Percentiles rank a stretch among this genome's conserved stretches.
Conservation (phyloP, 2,888 invertebrate genomes). For the Synanthedon andrenaeformis region DNA sequence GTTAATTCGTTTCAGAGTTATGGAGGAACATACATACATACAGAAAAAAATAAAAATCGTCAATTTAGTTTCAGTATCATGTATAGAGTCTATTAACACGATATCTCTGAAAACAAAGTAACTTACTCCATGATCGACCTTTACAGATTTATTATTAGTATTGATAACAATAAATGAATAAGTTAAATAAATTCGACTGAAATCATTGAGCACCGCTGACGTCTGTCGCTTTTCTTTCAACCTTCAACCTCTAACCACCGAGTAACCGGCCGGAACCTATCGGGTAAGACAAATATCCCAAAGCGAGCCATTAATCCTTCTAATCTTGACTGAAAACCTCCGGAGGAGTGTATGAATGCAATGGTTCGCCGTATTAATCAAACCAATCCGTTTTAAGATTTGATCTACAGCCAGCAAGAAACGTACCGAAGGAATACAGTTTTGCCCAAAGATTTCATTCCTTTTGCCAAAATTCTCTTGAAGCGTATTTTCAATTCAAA, state of each 20-base stretch:
- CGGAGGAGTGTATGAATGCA: constrained; percentile 7
- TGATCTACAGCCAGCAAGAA: constrained; percentile 2
- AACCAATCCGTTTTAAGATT: not conserved
- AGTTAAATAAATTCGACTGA: too few relatives aligned
- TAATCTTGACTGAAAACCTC: constrained; percentile 57
- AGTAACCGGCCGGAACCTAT: constrained; percentile 22
- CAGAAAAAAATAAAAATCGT: too few relatives aligned
- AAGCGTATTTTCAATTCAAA: not conserved
- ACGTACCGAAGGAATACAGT: not conserved
- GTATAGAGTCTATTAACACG: too few relatives aligned
- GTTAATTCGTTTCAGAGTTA: too few relatives aligned
- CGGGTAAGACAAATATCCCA: constrained; percentile 51
- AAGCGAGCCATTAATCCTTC: constrained; percentile 46
- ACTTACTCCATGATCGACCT: too few relatives aligned
- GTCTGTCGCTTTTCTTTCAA: not conserved
- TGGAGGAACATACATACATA: too few relatives aligned
- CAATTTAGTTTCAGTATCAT: too few relatives aligned
- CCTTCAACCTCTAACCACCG: constrained; percentile 7
- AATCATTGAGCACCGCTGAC: not conserved
- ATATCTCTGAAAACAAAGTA: too few relatives aligned
- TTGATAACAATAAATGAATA: too few relatives aligned
- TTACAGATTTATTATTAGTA: too few relatives aligned
- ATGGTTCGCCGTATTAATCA: not conserved
- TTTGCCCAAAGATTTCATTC: not conserved
- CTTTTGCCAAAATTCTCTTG: not conserved